Conservation (phyloP, 2,113 vertebrate genomes). For the Dipodomys stephensi region DNA sequence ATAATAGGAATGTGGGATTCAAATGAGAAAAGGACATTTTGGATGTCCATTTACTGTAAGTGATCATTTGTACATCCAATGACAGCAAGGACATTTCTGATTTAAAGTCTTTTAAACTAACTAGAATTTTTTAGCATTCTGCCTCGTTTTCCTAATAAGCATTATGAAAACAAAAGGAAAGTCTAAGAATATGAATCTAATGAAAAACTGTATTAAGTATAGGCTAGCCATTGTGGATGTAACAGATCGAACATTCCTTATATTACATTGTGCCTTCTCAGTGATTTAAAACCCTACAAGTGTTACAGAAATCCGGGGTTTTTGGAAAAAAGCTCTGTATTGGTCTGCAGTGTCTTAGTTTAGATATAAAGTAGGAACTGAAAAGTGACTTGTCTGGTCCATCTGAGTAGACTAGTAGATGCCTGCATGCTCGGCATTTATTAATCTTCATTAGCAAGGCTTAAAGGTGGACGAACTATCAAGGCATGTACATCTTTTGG, state of each 20-base stretch:
- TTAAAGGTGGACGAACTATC: slow-evolving; percentile 28
- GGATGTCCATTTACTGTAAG: slow-evolving; percentile 27
- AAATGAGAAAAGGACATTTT: slow-evolving; percentile 15
- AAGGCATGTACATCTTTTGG: slow-evolving; percentile 49
- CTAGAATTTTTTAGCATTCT: slow-evolving; percentile 33
- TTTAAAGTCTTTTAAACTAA: slow-evolving; percentile 32
- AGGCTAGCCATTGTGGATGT: background rate
- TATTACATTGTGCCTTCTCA: slow-evolving; percentile 46
- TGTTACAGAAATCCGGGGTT: background rate
- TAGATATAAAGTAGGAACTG: slow-evolving; percentile 54
- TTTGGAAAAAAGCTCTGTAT: background rate
- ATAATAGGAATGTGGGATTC: background rate
- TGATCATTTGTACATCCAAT: slow-evolving; percentile 1
- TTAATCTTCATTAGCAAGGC: slow-evolving; percentile 65
- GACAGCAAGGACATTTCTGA: slow-evolving; percentile 54
- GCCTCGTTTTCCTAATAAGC: slow-evolving; percentile 53
- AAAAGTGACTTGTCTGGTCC: slow-evolving; percentile 47
- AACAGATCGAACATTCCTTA: background rate
- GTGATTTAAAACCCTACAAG: background rate
- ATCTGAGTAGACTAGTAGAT: slow-evolving; percentile 55
- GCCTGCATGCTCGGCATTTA: slow-evolving; percentile 50
- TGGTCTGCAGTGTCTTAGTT: slow-evolving; percentile 12
- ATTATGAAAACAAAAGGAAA: slow-evolving; percentile 68
- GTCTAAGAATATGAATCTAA: slow-evolving; percentile 22
- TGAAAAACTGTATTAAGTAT: slow-evolving; percentile 36